Base-by-base conservation (phyloP, 2,888 invertebrate species). In the Drosophila ustulata region DNA sequence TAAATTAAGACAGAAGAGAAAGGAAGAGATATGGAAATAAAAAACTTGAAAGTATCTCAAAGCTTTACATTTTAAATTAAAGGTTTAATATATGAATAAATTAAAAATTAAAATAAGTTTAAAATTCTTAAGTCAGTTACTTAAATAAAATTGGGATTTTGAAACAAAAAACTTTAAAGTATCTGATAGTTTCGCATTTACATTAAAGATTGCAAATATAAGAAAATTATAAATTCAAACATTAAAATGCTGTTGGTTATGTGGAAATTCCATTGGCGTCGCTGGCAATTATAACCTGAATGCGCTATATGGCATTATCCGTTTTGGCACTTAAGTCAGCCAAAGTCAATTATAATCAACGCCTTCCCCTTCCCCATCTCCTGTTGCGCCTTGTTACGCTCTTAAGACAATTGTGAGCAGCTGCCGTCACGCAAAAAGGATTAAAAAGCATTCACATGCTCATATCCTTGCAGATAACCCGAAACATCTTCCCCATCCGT, bases 251-350 rank as follows among this genome's bases (percentile, higher is more conserved):
- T 23, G 6, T 49, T 26, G n/a, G 9, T 18, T 56, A 8, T 65
- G 62, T 72, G 72, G 49, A 49, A 34, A 53, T 66, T 57, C 26
- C 28, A 39, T 52, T 62, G 66, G 51, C 58, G 53, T 49, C 66
- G 66, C 23, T 58, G 51, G 58, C 66, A 66, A 71, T 68, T 87
- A 78, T 77, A 67, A 75, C 71, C 72, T 61, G 58, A 62, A 71
- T 82, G 65, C 66, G 88, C 46, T 91, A 92, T 92, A 92, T 82
- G 90, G 78, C 82, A 92, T 91, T 92, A 18, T 92, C 92, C 92
- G 92, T 92, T 85, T 91, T 91, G 83, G 89, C 89, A 90, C 91
- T 90, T 90, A 91, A 92, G 91, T 89, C 91, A 91, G 85, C 82
- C 82, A 90, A 91, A 91, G 90, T 91, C 90, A 91, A 92, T 91